These are phyloP conservation scores for Seriola quinqueradiata DNA, from an alignment of 2,113 vertebrate species.

Conservation along the genomic window DNA sequence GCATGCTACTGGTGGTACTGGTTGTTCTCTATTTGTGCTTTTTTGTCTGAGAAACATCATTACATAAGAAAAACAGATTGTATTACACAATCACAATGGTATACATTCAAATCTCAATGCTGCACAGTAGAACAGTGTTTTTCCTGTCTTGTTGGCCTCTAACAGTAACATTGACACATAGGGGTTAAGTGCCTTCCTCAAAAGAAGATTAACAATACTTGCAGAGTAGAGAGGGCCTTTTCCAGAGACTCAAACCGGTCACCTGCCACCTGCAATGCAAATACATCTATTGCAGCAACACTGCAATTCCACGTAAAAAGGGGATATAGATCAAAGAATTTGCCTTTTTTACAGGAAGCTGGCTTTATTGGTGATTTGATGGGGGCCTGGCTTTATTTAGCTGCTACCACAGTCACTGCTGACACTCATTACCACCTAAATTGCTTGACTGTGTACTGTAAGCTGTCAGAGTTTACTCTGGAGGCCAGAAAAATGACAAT, in stretches of 20 bases:
- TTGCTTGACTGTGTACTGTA: constrained; percentile 24
- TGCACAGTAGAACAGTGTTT: not conserved
- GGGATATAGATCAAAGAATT: not conserved
- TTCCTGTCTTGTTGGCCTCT: not conserved
- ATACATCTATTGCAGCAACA: not conserved
- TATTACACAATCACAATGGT: constrained; percentile 4
- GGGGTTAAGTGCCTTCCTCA: not conserved
- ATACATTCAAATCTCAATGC: not conserved
- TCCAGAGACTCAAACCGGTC: not conserved
- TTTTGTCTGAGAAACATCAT: too few relatives aligned
- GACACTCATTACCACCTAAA: constrained; percentile 30
- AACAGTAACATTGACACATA: not conserved
- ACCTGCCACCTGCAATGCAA: not conserved
- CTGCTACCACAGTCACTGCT: constrained; percentile 39
- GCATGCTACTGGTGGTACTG: too few relatives aligned
- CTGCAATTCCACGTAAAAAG: not conserved
- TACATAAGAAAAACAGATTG: not conserved
- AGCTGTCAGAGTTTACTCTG: constrained; percentile 24
- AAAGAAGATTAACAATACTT: not conserved
- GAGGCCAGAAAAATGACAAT: constrained; percentile 6
- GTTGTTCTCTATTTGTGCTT: not conserved
- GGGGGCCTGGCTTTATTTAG: constrained; percentile 47
- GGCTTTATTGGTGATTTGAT: constrained; percentile 26
- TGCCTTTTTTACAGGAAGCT: not conserved
- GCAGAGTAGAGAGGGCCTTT: not conserved